Percentiles rank a stretch among this genome's conserved stretches.
Conservation (phyloP, 92 coral and sea anemone species). For the Pocillopora meandrina region DNA sequence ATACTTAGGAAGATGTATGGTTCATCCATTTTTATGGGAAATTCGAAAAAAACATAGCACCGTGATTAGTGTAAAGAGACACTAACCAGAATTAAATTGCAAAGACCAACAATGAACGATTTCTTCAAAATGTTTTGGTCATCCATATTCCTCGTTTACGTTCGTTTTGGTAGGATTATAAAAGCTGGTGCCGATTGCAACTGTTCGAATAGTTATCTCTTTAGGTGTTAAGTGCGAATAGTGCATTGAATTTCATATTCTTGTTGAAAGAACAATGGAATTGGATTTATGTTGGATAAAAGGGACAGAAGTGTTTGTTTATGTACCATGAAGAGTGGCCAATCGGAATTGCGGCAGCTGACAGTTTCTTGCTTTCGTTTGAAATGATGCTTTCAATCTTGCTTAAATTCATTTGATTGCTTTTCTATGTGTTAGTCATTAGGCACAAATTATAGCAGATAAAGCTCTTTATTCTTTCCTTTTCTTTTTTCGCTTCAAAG, state of each 20-base stretch:
- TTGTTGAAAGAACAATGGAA: neutral
- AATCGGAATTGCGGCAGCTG: constrained; percentile 3
- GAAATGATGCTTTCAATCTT: neutral
- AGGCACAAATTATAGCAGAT: neutral
- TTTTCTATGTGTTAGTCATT: neutral
- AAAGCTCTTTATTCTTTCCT: neutral
- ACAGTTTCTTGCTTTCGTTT: neutral
- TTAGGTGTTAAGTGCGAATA: neutral
- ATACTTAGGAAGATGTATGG: neutral
- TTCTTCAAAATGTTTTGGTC: neutral
- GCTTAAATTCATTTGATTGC: neutral
- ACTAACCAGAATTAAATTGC: constrained; percentile 12
- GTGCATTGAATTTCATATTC: neutral
- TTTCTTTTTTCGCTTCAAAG: no score
- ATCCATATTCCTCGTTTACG: neutral
- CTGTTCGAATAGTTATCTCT: constrained; percentile 17
- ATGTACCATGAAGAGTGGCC: neutral
- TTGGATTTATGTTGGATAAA: neutral
- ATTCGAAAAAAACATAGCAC: neutral
- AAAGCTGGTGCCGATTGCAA: neutral
- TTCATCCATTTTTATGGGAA: neutral
- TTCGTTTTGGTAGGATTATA: neutral
- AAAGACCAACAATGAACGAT: neutral
- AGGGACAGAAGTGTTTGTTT: neutral
- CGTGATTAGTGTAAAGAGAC: neutral